Evolutionary conservation across 1,140 invertebrate genomes (phyloP), one percentile per base, ranked within the genome.

Genomic region (Diorhabda carinulata): DNA sequence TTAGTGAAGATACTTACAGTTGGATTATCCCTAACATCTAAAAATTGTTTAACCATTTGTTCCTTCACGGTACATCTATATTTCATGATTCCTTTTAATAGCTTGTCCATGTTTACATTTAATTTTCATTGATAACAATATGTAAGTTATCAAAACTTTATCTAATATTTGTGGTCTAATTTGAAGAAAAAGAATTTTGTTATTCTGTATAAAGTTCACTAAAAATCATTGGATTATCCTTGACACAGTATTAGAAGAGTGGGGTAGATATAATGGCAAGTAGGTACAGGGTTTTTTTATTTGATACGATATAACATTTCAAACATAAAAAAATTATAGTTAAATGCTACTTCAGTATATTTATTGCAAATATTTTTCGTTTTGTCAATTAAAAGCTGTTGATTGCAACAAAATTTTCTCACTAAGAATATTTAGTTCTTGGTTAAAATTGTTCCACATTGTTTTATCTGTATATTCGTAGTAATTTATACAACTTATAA

Each of bases 1-100:
- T 25, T 25, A 25, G 25, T 25, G 25, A 9, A 56, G 42, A 40
- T 52, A 83, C 88, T 87, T 83, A 96, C 94, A 86, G 90, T 88
- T 8, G 94, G 94, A 84, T 95, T 87, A 83, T 96, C 90, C 79
- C 86, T 87, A 70, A 97, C 92, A 87, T 91, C 84, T 81, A 92
- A 82, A 82, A 97, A 97, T 81, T 97, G 92, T 82, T 94, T 88
- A 9, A 97, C 92, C 92, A 97, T 95, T 78, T 87, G 89, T 70
- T 89, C 87, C 71, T 91, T 86, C 68, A 92, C 90, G 52, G 91
- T 90, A 64, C 90, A 85, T 61, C 93, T 86, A 82, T 96, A 97
- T 79, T 89, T 87, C 89, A 96, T 94, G 64, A 97, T 91, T 45
- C 94, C 94, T 80, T 89, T 87, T 61, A 96, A 83, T 79, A 97